Evolutionary conservation across 2,888 invertebrate genomes (phyloP), one percentile per base, ranked within the genome.

Genomic region (Stenodema calcarata): DNA sequence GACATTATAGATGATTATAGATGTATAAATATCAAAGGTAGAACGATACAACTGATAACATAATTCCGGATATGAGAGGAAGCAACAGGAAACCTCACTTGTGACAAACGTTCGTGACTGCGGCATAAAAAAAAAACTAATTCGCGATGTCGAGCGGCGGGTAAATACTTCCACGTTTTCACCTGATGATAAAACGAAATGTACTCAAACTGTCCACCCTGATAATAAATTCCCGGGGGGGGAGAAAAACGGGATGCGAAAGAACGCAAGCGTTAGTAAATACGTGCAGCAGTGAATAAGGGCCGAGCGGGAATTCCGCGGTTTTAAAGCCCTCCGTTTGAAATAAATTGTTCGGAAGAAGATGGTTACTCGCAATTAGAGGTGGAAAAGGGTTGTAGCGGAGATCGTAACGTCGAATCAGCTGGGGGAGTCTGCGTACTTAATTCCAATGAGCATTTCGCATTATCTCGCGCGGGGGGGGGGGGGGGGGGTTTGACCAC

Each of bases 301-400:
- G 27, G 62, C 23, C 18, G 73, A 73, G 73, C 16, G 18, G 18
- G 73, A 41, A 73, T 73, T 73, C 73, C 73, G 73, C 73, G 73
- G 73, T 73, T 73, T 30, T 35, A 73, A 73, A n/a, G n/a, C 1
- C 35, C 35, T 18, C 73, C 73, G 41, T 73, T 69, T n/a, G 41
- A 35, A 73, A 73, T 73, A 73, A 73, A 73, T 73, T 73, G 73
- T 73, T 73, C 9, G 73, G 73, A 35, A 73, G 73, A 35, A 35
- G 73, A 35, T 73, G 35, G 73, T 73, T 73, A 18, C 16, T 73
- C n/a, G 73, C 41, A 41, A 41, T 16, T 30, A 73, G 30, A 73
- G 73, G 35, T n/a, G 16, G 73, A 41, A 73, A 7, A 73, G 73
- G 70, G 73, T 16, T 35, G 73, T 12, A 41, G 30, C 14, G 35